Base-by-base conservation (phyloP, 2,113 vertebrate species). In the Tichodroma muraria region DNA sequence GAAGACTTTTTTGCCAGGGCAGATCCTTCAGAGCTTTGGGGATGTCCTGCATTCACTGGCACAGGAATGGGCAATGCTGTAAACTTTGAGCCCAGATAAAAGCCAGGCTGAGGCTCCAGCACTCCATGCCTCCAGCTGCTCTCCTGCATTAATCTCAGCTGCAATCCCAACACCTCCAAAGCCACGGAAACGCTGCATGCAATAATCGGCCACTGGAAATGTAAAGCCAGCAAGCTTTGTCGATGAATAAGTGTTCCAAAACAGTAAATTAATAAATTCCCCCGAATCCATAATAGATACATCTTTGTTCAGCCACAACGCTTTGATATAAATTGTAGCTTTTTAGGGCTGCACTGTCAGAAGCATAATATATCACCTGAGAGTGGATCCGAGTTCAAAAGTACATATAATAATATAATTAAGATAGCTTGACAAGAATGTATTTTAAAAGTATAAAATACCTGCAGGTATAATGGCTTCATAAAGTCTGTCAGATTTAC, bases 401-500 rank as follows among this genome's bases (percentile, higher is more conserved):
- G 98, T 97, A 98, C 98, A 98, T 98, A 98, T 98, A 98, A 98
- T 98, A 97, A 97, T 96, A 97, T 96, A 98, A 98, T 98, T 98
- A 98, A 98, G 97, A 98, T 97, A 96, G 94, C 97, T 98, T 97
- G 98, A 98, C 97, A 98, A 98, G 97, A 97, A 98, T 97, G 97
- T 98, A 98, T 98, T 98, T 98, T 98, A 97, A 97, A 97, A 96
- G 97, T 96, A 97, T 97, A 98, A 98, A 98, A 98, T 97, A 98
- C 97, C 97, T 98, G 97, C 97, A 98, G 98, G 97, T 98, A 97
- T 98, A 98, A 98, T 98, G 97, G 98, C 97, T 98, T 97, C 97
- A 98, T 98, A 98, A 98, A 98, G 97, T 96, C 97, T 98, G 97
- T 98, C 98, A 98, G 98, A 98, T 98, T 98, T 98, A 98, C 98